Base-by-base conservation (phyloP, 2,888 invertebrate species). In the Tetropium fuscum region DNA sequence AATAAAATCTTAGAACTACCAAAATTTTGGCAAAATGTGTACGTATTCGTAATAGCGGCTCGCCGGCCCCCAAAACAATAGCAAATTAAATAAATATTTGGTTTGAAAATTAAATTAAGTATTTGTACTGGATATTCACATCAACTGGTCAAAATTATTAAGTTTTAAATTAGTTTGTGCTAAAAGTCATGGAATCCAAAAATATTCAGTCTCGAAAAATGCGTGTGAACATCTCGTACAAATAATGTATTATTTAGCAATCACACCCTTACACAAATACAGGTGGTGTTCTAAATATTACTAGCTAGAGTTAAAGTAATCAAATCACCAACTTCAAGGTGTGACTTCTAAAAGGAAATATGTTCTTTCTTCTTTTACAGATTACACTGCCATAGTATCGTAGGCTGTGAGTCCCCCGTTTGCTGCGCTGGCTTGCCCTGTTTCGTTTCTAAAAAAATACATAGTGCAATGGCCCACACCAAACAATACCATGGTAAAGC, bases 341-440 rank as follows among this genome's bases (percentile, higher is more conserved):
- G 47, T 47, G 38, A 20, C 22, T 1, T 15, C 51, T 40, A 51
- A 54, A 54, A 44, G 15, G 38, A 18, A 36, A 44, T 8, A 19
- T 32, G 10, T 47, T 54, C 43, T 30, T 45, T 53, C 55, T 43
- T 32, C 38, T 11, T 83, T 90, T 92, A 94, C 90, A 94, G 88
- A 88, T 95, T 94, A 95, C 93, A 95, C 94, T 94, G 95, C 95
- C 94, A 95, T 92, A 92, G 94, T 94, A 94, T 95, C 94, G 93
- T 94, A 94, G 92, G 95, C 92, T 93, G 94, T 93, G 93, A 94
- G 91, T 92, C 94, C 93, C 87, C 90, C 87, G 88, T 88, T 90
- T 89, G 91, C 89, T 71, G 83, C 84, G 84, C 87, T 88, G 90
- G 88, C 71, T 90, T 88, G 88, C 90, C 87, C 88, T 87, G 92